Percentiles rank a stretch among this genome's conserved stretches.
Evolutionary conservation across 2,797 vertebrate species (phyloP).

Genomic region (Neostethus bicornis): DNA sequence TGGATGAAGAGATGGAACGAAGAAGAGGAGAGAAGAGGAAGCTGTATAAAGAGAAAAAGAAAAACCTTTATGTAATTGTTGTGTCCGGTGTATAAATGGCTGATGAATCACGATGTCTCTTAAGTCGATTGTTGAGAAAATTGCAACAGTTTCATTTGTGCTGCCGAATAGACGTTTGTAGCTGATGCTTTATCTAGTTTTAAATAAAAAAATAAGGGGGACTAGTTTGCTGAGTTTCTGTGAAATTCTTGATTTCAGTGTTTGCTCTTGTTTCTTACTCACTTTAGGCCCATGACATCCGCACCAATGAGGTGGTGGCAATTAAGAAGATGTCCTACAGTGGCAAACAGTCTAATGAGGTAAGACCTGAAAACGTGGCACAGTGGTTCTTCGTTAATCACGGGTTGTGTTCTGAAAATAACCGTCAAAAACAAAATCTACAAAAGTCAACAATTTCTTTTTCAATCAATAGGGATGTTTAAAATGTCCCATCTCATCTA

Average conservation of each 20-base stretch:
- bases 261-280: background rate
- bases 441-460: too few species aligned
- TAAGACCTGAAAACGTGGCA: conserved; percentile 59
- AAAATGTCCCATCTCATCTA: too few species aligned
- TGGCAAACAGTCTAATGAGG: conserved; percentile 94
- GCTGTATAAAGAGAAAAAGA: conserved; percentile 33
- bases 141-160: background rate
- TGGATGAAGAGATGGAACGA: conserved; percentile 46
- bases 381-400: too few species aligned
- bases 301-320: conserved; percentile 94
- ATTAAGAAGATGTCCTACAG: conserved; percentile 98
- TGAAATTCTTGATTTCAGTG: background rate
- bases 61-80: conserved; percentile 49
- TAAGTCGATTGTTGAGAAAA: conserved; percentile 5
- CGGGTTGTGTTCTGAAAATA: too few species aligned
- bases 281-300: conserved; percentile 88
- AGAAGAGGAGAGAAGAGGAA: conserved; percentile 20
- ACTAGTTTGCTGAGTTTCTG: background rate
- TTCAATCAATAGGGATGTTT: too few species aligned
- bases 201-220: background rate
- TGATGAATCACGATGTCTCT: conserved; percentile 16
- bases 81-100: conserved; percentile 12
- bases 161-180: background rate
- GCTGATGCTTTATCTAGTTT: background rate
- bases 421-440: too few species aligned